These are phyloP conservation scores for Calephelis perditalis DNA, from an alignment of 2,888 invertebrate genomes.

Conservation along the genomic window DNA sequence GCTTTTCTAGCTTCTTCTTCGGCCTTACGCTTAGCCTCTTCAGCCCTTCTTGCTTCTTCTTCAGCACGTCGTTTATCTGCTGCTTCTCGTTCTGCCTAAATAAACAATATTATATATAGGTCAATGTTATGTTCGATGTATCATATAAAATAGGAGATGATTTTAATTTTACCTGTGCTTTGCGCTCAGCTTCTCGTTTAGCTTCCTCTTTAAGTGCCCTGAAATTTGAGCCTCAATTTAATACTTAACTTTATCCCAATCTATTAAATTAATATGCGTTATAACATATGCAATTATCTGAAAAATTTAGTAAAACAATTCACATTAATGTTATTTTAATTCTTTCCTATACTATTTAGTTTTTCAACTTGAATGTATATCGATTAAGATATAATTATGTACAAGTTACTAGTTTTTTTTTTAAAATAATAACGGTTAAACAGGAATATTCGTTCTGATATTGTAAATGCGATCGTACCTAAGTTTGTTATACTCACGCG, in stretches of 20 bases:
- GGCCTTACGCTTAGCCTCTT: constrained; percentile 71
- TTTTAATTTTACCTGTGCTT: constrained; percentile 56
- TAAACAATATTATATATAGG: constrained; percentile 1
- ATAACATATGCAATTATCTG: too few relatives aligned
- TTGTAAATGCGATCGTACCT: too few relatives aligned
- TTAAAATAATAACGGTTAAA: too few relatives aligned
- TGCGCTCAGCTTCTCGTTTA: constrained; percentile 67
- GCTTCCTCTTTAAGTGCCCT: constrained; percentile 75
- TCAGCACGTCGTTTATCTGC: constrained; percentile 73
- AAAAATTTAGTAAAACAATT: too few relatives aligned
- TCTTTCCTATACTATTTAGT: too few relatives aligned
- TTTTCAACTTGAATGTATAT: too few relatives aligned
- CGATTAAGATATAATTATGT: too few relatives aligned
- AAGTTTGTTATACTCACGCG: too few relatives aligned
- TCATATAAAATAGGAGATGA: background rate
- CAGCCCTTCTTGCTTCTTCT: constrained; percentile 74
- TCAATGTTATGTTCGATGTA: background rate
- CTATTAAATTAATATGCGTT: too few relatives aligned
- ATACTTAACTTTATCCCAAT: background rate
- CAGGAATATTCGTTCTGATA: too few relatives aligned
- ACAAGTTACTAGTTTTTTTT: too few relatives aligned
- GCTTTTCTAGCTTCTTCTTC: constrained; percentile 63
- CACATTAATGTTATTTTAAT: too few relatives aligned
- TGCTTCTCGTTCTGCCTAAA: constrained; percentile 57
- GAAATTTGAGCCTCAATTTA: constrained; percentile 31